A percentile compares a stretch with the other conserved stretches of the same genome.
Evolutionary conservation across 2,113 vertebrate genomes (phyloP).

Genomic region (Amphilophus citrinellus): DNA sequence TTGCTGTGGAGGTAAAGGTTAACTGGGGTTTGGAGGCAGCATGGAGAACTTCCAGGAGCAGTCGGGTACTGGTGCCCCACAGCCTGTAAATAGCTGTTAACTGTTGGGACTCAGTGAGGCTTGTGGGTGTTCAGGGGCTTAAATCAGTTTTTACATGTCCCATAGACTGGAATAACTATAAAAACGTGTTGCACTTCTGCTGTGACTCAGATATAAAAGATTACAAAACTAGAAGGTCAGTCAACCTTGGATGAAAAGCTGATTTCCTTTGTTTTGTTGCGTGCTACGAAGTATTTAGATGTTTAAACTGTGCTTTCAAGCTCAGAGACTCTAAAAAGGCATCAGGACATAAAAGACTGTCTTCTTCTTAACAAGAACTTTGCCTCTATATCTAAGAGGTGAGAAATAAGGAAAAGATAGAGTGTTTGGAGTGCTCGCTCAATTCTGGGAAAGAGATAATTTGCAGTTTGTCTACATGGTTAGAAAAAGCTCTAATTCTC

Average conservation of each 20-base stretch:
- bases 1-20: not conserved
- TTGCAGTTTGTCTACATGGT: not conserved
- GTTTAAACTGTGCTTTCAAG: not conserved
- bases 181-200: too few relatives aligned
- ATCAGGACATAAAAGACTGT: not conserved
- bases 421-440: not conserved
- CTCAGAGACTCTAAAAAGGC: not conserved
- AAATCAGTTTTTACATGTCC: too few relatives aligned
- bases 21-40: not conserved
- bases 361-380: not conserved
- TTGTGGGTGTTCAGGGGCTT: not conserved
- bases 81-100: not conserved
- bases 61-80: not conserved
- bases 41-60: not conserved
- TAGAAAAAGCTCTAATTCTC: not conserved
- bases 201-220: not conserved
- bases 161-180: too few relatives aligned
- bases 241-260: not conserved
- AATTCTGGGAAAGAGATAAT: not conserved
- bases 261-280: not conserved
- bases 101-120: not conserved
- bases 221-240: not conserved
- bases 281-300: not conserved
- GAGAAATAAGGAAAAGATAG: not conserved
- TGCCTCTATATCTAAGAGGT: not conserved